phyloP scores from a whole-genome alignment of 2,113 vertebrate species.

The Pedetes capensis region DNA sequence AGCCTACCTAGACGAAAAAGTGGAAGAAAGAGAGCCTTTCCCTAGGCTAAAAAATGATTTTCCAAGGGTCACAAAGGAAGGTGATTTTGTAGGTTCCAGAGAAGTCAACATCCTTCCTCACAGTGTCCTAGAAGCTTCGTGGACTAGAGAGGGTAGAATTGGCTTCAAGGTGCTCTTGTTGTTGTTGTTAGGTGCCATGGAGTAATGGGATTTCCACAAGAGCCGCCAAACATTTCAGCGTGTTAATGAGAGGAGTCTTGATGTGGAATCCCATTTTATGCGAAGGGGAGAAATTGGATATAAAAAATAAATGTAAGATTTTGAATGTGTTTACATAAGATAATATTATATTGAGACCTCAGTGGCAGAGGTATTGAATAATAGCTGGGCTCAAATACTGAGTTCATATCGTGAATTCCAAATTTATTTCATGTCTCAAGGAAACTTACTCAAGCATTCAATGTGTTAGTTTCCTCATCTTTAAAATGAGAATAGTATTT shows the following conservation, averaged over 20 bases:
- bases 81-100: not conserved
- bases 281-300: not conserved
- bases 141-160: rapidly evolving
- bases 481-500: not conserved
- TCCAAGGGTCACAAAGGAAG: not conserved
- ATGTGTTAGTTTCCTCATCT: not conserved
- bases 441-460: not conserved
- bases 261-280: not conserved
- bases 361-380: not conserved
- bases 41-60: not conserved
- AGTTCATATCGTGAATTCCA: not conserved
- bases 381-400: not conserved
- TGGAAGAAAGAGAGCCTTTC: not conserved
- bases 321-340: not conserved
- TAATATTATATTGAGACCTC: not conserved
- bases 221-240: not conserved
- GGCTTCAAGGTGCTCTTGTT: not conserved
- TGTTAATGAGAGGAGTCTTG: not conserved
- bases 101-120: not conserved
- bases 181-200: too few species aligned
- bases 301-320: not conserved
- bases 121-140: not conserved
- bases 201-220: not conserved
- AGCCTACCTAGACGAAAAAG: not conserved
- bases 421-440: not conserved